Conservation (phyloP, 2,888 invertebrate genomes). For the Minunthozetes semirufus region DNA sequence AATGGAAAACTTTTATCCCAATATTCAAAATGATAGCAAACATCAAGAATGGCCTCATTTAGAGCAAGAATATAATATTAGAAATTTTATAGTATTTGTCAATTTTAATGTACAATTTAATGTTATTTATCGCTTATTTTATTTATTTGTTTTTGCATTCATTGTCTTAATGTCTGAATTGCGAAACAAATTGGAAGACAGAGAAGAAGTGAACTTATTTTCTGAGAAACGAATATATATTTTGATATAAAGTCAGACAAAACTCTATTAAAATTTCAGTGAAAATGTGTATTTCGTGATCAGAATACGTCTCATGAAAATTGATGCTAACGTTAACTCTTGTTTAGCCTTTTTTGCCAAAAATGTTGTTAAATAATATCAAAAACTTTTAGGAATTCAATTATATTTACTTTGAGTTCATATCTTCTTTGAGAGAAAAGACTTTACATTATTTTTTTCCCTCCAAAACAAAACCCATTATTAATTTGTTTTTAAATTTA, state of each 20-base stretch:
- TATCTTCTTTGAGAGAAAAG: too few relatives aligned
- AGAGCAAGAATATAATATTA: too few relatives aligned
- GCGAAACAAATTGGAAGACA: not conserved
- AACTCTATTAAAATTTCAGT: not conserved
- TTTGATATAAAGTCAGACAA: not conserved
- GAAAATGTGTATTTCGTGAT: not conserved
- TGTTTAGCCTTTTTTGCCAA: not conserved
- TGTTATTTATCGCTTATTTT: constrained; percentile 21
- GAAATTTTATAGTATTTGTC: constrained; percentile 11
- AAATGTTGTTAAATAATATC: not conserved
- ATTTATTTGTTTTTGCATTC: constrained; percentile 8
- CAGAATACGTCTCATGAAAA: not conserved
- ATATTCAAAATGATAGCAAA: not conserved
- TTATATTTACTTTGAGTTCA: too few relatives aligned
- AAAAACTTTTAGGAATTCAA: not conserved
- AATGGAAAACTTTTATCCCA: too few relatives aligned
- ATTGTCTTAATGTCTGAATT: not conserved
- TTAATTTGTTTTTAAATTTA: too few relatives aligned
- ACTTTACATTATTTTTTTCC: too few relatives aligned
- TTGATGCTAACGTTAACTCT: not conserved
- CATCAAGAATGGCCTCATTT: not conserved
- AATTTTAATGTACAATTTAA: constrained; percentile 18
- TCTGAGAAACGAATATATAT: not conserved
- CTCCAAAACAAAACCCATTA: too few relatives aligned
- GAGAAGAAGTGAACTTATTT: not conserved